Percentiles rank a stretch among this genome's conserved stretches.
These are phyloP conservation scores for Hippocampus zosterae DNA, from an alignment of 2,113 vertebrate genomes.

Conservation along the genomic window DNA sequence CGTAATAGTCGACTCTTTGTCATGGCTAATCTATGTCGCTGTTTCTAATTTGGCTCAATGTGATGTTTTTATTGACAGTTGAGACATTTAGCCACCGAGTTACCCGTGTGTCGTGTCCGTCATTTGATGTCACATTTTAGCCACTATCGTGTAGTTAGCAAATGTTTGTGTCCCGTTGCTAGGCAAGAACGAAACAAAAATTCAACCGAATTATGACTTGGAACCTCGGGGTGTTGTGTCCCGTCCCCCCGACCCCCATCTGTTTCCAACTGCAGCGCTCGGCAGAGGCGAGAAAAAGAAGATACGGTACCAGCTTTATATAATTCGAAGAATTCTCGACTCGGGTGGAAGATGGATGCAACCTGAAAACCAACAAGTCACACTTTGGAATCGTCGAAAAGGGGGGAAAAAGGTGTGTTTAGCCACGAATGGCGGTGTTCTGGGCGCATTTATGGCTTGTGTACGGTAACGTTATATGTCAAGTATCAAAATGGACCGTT, in stretches of 20 bases:
- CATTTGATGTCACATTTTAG: neutral
- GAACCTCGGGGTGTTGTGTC: neutral
- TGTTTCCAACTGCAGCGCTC: constrained; percentile 25
- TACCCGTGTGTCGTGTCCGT: neutral
- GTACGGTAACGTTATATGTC: neutral
- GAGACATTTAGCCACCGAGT: neutral
- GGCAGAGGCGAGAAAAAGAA: neutral
- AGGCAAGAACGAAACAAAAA: neutral
- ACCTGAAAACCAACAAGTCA: neutral
- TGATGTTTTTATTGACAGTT: neutral
- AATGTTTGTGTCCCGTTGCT: neutral
- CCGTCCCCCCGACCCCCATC: neutral
- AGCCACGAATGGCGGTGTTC: neutral
- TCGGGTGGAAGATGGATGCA: neutral
- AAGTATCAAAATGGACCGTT: neutral
- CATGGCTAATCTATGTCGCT: neutral
- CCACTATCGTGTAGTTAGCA: neutral
- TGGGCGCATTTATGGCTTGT: neutral
- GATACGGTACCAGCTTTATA: neutral
- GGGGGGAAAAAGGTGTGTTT: neutral
- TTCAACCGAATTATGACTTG: neutral
- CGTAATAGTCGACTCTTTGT: neutral
- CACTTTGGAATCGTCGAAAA: neutral
- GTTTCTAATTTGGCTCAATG: neutral
- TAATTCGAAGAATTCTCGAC: neutral